Base-by-base conservation (phyloP, 2,888 invertebrate genomes). In the Calephelis perditalis region DNA sequence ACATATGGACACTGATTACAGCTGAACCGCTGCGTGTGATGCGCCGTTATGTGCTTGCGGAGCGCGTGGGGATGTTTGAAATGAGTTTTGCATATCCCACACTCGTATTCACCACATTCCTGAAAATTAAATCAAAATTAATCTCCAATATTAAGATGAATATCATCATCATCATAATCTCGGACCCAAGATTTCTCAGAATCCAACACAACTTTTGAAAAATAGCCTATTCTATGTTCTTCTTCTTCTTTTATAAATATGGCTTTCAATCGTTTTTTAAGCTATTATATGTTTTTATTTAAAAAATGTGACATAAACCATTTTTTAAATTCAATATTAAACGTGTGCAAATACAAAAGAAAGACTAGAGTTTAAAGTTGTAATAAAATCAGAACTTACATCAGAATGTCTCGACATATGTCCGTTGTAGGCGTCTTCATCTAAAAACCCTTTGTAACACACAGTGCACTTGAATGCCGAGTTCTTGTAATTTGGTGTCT, bases 1-100 rank as follows among this genome's bases (percentile, higher is more conserved):
- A 84, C 74, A 61, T 84, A 88, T 0, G 78, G 73, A 43, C 88
- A 88, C 62, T 78, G 79, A 62, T 84, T 86, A 47, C 89, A 89
- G 61, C 81, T 85, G 67, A 85, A 89, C 59, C 84, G 62, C 60
- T 88, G 84, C 2, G 86, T 85, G 72, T 89, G 89, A 36, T 89
- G 89, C 6, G 89, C 87, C 0, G 89, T 89, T 3, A 86, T 79
- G 61, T 89, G 89, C 15, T 89, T 89, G 0, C 89, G 64, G 0
- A 88, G 65, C 0, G 88, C 87, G 67, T 86, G 81, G 0, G 81
- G 72, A 0, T 84, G 82, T 26, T 81, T 82, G 75, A 88, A 85
- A 26, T 85, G 83, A 0, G 86, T 85, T 62, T 84, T 86, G 67
- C 89, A 90, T n/a, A 90, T 81, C 2, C 71, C 74, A 47, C 89